Evolutionary conservation across 2,888 invertebrate genomes (phyloP), one percentile per base, ranked within the genome.

Genomic region (Eudasyphora cyanicolor): DNA sequence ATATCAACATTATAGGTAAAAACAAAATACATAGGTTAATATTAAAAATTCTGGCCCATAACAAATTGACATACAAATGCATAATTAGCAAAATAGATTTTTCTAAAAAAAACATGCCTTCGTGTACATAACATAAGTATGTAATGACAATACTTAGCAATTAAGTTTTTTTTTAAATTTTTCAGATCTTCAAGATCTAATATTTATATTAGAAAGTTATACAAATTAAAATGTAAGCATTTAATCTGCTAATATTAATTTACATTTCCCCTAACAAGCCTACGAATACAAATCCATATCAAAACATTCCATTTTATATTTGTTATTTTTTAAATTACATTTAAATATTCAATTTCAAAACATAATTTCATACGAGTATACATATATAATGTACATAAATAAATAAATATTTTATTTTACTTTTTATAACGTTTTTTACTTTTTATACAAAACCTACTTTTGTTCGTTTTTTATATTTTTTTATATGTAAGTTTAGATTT

Each of bases 201-300:
- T 49, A 38, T 42, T 76, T 10, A 38, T n/a, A n/a, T n/a, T n/a
- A n/a, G n/a, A n/a, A 49, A 74, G 42, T 21, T 54, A 73, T 67
- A 29, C 6, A 35, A 54, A 17, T 57, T 57, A 71, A 32, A 71
- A 45, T 49, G n/a, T n/a, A 38, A 60, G 57, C 32, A 57, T 49
- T 32, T 67, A 45, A 12, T 27, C 14, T 54, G 19, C 10, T 19
- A 70, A 24, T 38, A 60, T 64, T 49, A 35, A 17, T 38, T 54
- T n/a, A n/a, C n/a, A n/a, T 70, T 69, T 69, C 29, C n/a, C n/a
- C n/a, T 62, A 78, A 62, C 80, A 83, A 88, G 87, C 89, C 90
- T 88, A 89, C 89, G 89, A 89, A 89, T 89, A 90, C 89, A 85
- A 89, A 89, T 88, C 89, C 89, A 89, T 89, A 89, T 89, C 89